Conservation (phyloP, 2,797 vertebrate species). For the Lacerta agilis region DNA sequence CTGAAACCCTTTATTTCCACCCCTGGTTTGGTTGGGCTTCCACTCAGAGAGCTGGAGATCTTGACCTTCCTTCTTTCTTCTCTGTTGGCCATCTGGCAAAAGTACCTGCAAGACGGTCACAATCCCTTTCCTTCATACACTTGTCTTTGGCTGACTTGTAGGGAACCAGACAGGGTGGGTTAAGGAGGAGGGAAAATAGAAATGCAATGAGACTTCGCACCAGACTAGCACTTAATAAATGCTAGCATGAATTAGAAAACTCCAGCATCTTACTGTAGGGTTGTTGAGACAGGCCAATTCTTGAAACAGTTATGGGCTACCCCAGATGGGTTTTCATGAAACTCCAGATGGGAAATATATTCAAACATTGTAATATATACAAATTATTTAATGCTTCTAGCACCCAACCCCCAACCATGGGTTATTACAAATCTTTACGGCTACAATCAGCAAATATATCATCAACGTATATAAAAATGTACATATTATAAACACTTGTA, state of each 20-base stretch:
- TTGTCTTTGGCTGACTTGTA: background rate
- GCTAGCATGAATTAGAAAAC: slow-evolving; percentile 15
- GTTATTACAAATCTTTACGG: background rate
- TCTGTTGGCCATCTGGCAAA: background rate
- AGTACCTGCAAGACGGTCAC: background rate
- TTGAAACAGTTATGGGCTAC: background rate
- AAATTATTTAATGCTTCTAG: background rate
- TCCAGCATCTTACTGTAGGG: background rate
- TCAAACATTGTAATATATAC: background rate
- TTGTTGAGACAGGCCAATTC: background rate
- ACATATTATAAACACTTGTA: background rate
- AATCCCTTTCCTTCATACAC: accelerated
- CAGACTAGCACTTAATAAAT: slow-evolving; percentile 33
- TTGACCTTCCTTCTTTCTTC: background rate
- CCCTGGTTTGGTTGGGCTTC: background rate
- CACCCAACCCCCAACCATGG: background rate
- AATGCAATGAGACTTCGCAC: slow-evolving; percentile 12
- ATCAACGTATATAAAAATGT: background rate
- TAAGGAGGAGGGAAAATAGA: background rate
- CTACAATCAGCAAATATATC: slow-evolving; percentile 6
- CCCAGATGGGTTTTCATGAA: slow-evolving; percentile 8
- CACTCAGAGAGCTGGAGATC: too few species aligned
- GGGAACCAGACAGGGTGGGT: background rate
- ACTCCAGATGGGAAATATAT: background rate
- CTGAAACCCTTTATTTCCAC: too few species aligned